phyloP scores from a whole-genome alignment of 1,140 invertebrate species.

The Berghia stephanieae region DNA sequence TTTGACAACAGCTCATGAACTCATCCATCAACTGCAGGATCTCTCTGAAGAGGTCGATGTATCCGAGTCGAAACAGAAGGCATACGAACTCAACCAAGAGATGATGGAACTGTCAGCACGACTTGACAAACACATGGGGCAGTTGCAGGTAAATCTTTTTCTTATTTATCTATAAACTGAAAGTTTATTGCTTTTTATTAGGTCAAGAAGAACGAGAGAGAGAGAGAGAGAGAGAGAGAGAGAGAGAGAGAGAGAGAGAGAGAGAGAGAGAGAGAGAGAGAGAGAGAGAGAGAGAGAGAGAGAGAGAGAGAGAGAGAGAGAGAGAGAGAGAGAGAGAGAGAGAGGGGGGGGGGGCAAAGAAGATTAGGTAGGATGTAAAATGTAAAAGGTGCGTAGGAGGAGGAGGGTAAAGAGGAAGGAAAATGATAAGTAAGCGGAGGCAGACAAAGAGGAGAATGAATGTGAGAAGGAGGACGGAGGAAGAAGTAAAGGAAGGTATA shows the following conservation, averaged over 20 bases:
- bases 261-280: too few species aligned
- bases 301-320: neutral
- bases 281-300: too few species aligned
- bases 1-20: slow-evolving; percentile 72
- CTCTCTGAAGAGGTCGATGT: slow-evolving; percentile 66
- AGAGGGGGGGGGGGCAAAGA: neutral
- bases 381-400: neutral
- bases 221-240: neutral
- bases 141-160: slow-evolving; percentile 42
- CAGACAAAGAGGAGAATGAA: neutral
- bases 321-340: neutral
- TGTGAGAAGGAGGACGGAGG: neutral
- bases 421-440: too few species aligned
- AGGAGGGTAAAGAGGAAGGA: neutral
- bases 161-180: too few species aligned
- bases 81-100: slow-evolving; percentile 46
- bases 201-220: neutral
- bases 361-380: neutral
- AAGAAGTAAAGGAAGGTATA: neutral
- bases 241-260: neutral
- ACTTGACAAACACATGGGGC: slow-evolving; percentile 43
- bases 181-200: too few species aligned
- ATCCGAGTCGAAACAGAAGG: slow-evolving; percentile 43
- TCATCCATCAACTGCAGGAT: slow-evolving; percentile 62
- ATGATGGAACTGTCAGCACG: slow-evolving; percentile 48